A percentile compares a stretch with the other conserved stretches of the same genome.
Conservation (phyloP, 2,888 invertebrate species). For the Sinotaia quadrata region DNA sequence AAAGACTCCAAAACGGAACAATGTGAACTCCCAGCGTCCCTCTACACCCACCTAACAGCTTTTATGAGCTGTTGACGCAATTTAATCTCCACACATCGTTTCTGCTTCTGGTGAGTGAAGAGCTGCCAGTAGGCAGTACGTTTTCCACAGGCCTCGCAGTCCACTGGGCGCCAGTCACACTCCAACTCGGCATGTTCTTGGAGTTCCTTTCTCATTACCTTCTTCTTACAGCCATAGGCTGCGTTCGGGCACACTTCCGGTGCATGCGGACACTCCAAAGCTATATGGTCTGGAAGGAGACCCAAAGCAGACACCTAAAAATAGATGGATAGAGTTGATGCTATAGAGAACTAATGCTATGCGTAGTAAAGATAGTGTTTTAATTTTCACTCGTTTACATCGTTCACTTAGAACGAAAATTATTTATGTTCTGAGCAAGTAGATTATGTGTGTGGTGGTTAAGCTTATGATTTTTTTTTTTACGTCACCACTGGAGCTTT, state of each 20-base stretch:
- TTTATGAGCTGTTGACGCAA: slow-evolving; percentile 54
- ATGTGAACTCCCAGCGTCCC: too few species aligned
- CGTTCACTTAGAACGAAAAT: too few species aligned
- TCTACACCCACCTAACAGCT: slow-evolving; percentile 37
- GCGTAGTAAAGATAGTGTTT: too few species aligned
- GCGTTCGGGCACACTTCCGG: slow-evolving; percentile 49
- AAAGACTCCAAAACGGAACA: too few species aligned
- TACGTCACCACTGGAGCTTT: too few species aligned
- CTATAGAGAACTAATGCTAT: neutral
- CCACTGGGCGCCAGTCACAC: slow-evolving; percentile 50
- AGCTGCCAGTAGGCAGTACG: slow-evolving; percentile 49
- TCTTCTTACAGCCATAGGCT: slow-evolving; percentile 48
- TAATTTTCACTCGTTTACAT: too few species aligned
- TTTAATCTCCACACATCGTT: slow-evolving; percentile 53
- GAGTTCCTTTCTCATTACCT: slow-evolving; percentile 46
- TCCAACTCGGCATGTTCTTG: slow-evolving; percentile 49
- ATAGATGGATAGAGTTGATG: neutral
- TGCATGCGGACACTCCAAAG: slow-evolving; percentile 49
- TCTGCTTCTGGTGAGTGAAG: slow-evolving; percentile 56
- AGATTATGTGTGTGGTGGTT: too few species aligned
- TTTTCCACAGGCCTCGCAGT: slow-evolving; percentile 58
- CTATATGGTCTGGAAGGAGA: slow-evolving; percentile 53
- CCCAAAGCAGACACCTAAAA: slow-evolving; percentile 41
- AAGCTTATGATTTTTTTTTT: too few species aligned
- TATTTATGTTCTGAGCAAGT: too few species aligned